A percentile compares a stretch with the other conserved stretches of the same genome.
Evolutionary conservation across 1,140 invertebrate species (phyloP).

Genomic region (Scaptodrosophila lebanonensis): DNA sequence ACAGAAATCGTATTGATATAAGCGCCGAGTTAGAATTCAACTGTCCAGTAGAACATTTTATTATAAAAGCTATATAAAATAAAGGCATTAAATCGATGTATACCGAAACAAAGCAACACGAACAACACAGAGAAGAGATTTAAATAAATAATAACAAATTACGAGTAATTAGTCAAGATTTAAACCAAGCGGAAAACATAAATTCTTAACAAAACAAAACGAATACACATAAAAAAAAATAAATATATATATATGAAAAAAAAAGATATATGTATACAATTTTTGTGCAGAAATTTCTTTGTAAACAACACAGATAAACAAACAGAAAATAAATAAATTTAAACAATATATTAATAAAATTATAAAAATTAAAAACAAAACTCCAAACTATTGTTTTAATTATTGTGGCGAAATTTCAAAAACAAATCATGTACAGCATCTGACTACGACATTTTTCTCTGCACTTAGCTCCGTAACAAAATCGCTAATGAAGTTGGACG

Average conservation of each 20-base stretch:
- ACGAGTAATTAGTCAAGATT: no score
- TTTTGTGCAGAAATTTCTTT: neutral
- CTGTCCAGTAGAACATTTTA: slow-evolving; percentile 63
- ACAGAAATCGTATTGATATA: slow-evolving; percentile 26
- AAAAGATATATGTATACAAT: slow-evolving; percentile 10
- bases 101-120: no score
- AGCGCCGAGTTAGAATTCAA: slow-evolving; percentile 26
- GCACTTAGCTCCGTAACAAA: no score
- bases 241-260: slow-evolving; percentile 10
- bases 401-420: neutral
- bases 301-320: slow-evolving; percentile 27
- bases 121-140: no score
- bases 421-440: no score
- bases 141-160: no score
- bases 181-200: no score
- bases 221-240: no score
- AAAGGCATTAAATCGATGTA: slow-evolving; percentile 45
- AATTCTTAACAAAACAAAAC: no score
- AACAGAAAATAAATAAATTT: slow-evolving; percentile 45
- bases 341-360: slow-evolving; percentile 70
- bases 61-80: slow-evolving; percentile 23
- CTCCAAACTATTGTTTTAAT: neutral
- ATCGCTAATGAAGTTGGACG: no score
- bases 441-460: no score
- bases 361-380: slow-evolving; percentile 42